Evolutionary conservation across 2,888 invertebrate genomes (phyloP).

Genomic region (Drepanosiphum platanoidis): DNA sequence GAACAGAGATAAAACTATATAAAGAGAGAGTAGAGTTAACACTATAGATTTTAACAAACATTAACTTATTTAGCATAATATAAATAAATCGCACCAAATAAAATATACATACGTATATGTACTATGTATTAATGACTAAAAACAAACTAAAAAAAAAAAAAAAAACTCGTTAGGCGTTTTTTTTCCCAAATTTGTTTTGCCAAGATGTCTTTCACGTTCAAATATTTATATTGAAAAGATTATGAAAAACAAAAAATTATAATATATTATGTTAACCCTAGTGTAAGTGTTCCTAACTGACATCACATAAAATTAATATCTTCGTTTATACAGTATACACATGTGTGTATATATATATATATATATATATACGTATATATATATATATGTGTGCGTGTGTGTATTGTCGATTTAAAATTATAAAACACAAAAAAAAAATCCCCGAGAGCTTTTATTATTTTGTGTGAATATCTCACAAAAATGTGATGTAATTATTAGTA

Average conservation of each 20-base stretch:
- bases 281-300: conserved; percentile 59
- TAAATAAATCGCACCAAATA: conserved; percentile 50
- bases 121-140: conserved; percentile 1
- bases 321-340: too few relatives aligned
- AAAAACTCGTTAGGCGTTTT: conserved; percentile 6
- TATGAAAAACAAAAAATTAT: conserved; percentile 9
- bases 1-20: conserved; percentile 19
- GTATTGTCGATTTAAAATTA: conserved; percentile 20
- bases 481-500: conserved; percentile 47
- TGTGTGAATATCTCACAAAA: conserved; percentile 36
- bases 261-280: conserved; percentile 43
- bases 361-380: neutral
- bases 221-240: conserved; percentile 31
- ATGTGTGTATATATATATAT: neutral
- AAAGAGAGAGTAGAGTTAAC: conserved; percentile 38
- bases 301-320: conserved; percentile 36
- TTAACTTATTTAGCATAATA: conserved; percentile 53
- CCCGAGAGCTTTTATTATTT: conserved; percentile 41
- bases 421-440: conserved; percentile 2
- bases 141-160: conserved; percentile 35
- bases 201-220: conserved; percentile 61
- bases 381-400: neutral
- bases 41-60: conserved; percentile 37
- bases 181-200: conserved; percentile 42
- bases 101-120: conserved; percentile 9